Evolutionary conservation across 2,113 vertebrate genomes (phyloP), one percentile per base, ranked within the genome.

Genomic region (Elaphurus davidianus): DNA sequence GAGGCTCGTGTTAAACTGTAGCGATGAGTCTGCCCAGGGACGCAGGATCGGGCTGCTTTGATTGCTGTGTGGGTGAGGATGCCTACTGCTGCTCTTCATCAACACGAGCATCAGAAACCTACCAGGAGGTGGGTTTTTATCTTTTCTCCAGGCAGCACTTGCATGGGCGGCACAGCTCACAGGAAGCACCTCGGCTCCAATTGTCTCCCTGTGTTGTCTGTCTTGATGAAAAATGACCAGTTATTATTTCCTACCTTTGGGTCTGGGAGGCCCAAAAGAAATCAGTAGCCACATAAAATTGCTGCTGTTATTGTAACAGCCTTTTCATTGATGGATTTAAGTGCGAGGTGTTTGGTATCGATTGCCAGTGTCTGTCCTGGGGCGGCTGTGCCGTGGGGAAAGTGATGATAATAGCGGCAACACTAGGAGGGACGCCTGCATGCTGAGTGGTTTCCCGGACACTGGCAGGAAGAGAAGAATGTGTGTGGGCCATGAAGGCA

Each of bases 321-420:
- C 45, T 98, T 95, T 97, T 87, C 98, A 96, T 91, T 91, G 98
- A 98, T n/a, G 89, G 97, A 95, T 87, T 97, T 96, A 98, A 96
- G 64, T 36, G 96, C 47, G 88, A 28, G 55, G 50, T 45, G 71
- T 91, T 97, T 81, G 93, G 76, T 79, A 97, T 98, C 2, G 78
- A 98, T 97, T 59, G 76, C 54, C 4, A 78, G 45, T 55, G 14
- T 89, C 91, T 45, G 85, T 94, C 87, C 78, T 76, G 36, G 74
- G 82, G 87, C 67, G 45, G 84, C 27, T 21, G 16, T 5, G 25
- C 83, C 71, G 43, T 27, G 33, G 30, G 87, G 52, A 85, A 82
- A 85, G 83, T 30, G 8, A 47, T 11, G 43, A 40, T 30, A 45
- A 88, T 9, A 30, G 47, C 6, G 17, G 76, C 17, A 13, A 52